Evolutionary conservation across 2,888 invertebrate genomes (phyloP).

Genomic region (Tetranychus piercei): DNA sequence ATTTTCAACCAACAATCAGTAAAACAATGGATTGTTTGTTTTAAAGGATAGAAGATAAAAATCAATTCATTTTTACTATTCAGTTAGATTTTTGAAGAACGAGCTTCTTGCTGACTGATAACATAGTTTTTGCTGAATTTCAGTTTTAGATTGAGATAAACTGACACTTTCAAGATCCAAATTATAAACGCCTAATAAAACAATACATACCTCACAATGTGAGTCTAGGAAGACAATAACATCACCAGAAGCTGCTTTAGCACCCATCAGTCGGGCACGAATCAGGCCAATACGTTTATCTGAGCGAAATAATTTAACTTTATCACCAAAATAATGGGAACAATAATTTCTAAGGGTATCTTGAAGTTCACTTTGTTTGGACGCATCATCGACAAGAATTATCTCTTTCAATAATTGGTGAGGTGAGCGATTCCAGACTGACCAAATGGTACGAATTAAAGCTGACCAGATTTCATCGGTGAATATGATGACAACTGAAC

Average conservation of each 20-base stretch:
- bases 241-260: constrained; percentile 57
- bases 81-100: too few species aligned
- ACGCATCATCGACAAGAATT: constrained; percentile 82
- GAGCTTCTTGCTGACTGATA: too few species aligned
- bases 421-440: constrained; percentile 59
- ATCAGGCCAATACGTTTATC: constrained; percentile 65
- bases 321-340: constrained; percentile 38
- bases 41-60: too few species aligned
- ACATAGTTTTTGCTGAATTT: too few species aligned
- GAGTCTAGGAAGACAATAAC: constrained; percentile 72
- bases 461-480: constrained; percentile 77
- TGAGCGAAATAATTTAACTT: constrained; percentile 53
- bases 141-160: too few species aligned
- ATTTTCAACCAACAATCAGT: too few species aligned
- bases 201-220: constrained; percentile 59
- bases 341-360: constrained; percentile 53
- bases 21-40: too few species aligned
- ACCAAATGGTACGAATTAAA: constrained; percentile 63
- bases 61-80: too few species aligned
- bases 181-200: constrained; percentile 21
- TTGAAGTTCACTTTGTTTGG: constrained; percentile 45
- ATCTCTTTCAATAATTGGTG: constrained; percentile 62
- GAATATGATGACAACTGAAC: constrained; percentile 50
- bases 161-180: too few species aligned
- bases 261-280: constrained; percentile 70